A percentile compares a stretch with the other conserved stretches of the same genome.
Evolutionary conservation across 2,888 invertebrate species (phyloP).

Genomic region (Netelia virgata): DNA sequence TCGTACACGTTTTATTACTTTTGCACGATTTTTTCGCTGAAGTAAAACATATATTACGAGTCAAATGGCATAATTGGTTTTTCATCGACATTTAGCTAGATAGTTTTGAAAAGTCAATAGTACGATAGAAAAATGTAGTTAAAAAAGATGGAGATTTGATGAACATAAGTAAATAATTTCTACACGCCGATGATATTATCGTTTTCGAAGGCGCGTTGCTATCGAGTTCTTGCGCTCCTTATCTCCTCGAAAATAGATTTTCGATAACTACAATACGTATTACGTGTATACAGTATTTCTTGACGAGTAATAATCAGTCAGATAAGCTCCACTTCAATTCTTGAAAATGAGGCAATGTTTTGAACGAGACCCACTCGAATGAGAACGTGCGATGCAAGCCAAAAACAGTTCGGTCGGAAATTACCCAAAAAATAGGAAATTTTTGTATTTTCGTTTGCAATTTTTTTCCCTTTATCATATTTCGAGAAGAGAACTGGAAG

Average conservation of each 20-base stretch:
- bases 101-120: no score
- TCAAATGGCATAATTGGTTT: no score
- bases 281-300: constrained; percentile 4
- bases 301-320: neutral
- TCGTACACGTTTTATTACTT: neutral
- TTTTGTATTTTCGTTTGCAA: neutral
- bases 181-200: neutral
- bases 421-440: neutral
- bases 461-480: neutral
- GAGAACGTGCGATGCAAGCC: neutral
- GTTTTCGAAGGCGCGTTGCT: neutral
- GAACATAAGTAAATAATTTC: neutral
- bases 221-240: neutral
- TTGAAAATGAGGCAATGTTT: constrained; percentile 16
- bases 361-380: neutral
- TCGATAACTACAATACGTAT: constrained; percentile 15
- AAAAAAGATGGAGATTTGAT: neutral
- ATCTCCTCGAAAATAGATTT: constrained; percentile 12
- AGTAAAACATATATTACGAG: no score
- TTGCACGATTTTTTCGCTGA: no score
- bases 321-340: constrained; percentile 15
- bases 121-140: no score
- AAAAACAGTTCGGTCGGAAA: neutral
- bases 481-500: neutral
- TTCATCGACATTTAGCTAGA: no score